A percentile compares a stretch with the other conserved stretches of the same genome.
Evolutionary conservation across 2,113 vertebrate species (phyloP).

Genomic region (Acanthochromis polyacanthus): DNA sequence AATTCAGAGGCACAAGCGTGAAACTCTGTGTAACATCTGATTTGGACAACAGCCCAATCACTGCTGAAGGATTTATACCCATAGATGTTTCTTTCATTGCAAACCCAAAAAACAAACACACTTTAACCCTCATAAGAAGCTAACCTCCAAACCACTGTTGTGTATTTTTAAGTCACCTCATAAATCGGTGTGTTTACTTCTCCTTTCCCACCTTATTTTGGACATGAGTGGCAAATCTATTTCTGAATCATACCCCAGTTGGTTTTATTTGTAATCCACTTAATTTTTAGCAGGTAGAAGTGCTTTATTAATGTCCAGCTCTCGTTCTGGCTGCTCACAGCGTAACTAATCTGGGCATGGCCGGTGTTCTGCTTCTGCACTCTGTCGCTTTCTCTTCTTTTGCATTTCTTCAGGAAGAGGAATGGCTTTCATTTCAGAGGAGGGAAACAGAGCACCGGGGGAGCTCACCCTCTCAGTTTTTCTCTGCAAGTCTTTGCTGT

Average conservation of each 20-base stretch:
- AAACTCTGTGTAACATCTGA: conserved; percentile 64
- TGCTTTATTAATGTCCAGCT: conserved; percentile 53
- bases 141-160: conserved; percentile 43
- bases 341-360: conserved; percentile 51
- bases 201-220: conserved; percentile 30
- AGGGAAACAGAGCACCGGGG: conserved; percentile 27
- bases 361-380: conserved; percentile 46
- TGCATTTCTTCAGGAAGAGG: conserved; percentile 48
- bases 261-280: conserved; percentile 69
- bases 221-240: conserved; percentile 61
- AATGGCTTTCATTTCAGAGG: conserved; percentile 47
- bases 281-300: conserved; percentile 60
- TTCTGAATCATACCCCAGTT: conserved; percentile 59
- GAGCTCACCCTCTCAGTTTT: conserved; percentile 8
- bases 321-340: conserved; percentile 57
- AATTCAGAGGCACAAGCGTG: conserved; percentile 55
- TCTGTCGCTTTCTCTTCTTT: conserved; percentile 37
- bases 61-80: conserved; percentile 61
- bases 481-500: conserved; percentile 22
- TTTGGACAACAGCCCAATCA: conserved; percentile 41
- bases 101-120: conserved; percentile 60
- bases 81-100: conserved; percentile 42
- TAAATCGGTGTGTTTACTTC: conserved; percentile 51
- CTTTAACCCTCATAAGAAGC: conserved; percentile 22
- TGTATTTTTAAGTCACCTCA: conserved; percentile 39